Evolutionary conservation across 2,888 invertebrate genomes (phyloP).

Genomic region (Pherbina coryleti): DNA sequence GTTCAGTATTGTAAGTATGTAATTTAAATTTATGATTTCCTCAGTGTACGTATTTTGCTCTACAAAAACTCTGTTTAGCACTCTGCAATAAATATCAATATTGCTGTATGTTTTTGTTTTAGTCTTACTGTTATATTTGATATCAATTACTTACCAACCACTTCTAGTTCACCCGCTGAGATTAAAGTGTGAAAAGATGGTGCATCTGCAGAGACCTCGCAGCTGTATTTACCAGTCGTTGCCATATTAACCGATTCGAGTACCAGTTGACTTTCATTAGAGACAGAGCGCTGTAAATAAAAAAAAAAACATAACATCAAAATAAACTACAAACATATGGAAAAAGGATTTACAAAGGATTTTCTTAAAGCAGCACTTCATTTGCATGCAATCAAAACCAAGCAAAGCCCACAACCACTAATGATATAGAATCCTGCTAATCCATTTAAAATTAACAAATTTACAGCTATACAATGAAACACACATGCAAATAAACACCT

Average conservation of each 20-base stretch:
- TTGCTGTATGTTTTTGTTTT: too few relatives aligned
- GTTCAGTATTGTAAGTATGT: too few relatives aligned
- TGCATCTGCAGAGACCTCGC: slow-evolving; percentile 66
- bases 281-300: slow-evolving; percentile 51
- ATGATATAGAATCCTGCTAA: slow-evolving; percentile 28
- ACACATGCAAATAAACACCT: neutral
- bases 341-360: neutral
- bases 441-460: slow-evolving; percentile 35
- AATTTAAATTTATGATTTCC: too few relatives aligned
- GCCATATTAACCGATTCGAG: slow-evolving; percentile 56
- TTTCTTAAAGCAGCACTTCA: slow-evolving; percentile 17
- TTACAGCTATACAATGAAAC: neutral
- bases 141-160: slow-evolving; percentile 60
- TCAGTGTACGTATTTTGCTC: too few relatives aligned
- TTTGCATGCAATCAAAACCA: slow-evolving; percentile 34
- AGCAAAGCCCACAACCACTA: slow-evolving; percentile 30
- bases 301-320: neutral
- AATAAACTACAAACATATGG: neutral
- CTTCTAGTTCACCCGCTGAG: slow-evolving; percentile 62
- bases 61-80: too few relatives aligned
- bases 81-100: too few relatives aligned
- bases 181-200: slow-evolving; percentile 66
- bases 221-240: slow-evolving; percentile 64
- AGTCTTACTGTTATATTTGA: slow-evolving; percentile 6
- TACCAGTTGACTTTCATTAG: slow-evolving; percentile 63